Conservation (phyloP, 2,888 invertebrate genomes). For the Tachina grossa region DNA sequence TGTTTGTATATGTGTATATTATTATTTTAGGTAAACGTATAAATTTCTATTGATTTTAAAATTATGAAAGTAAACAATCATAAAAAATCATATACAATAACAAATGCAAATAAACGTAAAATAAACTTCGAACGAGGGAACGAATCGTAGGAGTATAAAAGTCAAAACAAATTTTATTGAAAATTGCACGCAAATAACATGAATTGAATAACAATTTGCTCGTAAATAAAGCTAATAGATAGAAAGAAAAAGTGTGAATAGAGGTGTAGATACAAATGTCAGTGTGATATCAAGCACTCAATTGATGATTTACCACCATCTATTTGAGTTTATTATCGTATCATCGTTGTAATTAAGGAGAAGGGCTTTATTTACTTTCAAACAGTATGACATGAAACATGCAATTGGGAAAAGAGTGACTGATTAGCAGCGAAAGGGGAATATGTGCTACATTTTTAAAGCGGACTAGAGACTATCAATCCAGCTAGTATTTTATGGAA, state of each 20-base stretch:
- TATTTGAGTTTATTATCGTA: slow-evolving; percentile 48
- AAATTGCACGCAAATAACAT: slow-evolving; percentile 70
- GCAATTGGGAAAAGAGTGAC: neutral
- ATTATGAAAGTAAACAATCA: slow-evolving; percentile 81
- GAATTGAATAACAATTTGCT: slow-evolving; percentile 67
- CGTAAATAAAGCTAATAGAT: slow-evolving; percentile 37
- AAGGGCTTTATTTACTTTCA: slow-evolving; percentile 33
- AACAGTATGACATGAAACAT: neutral
- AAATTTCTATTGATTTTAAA: slow-evolving; percentile 83
- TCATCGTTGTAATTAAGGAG: slow-evolving; percentile 52
- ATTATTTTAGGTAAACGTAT: slow-evolving; percentile 75
- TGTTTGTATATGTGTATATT: slow-evolving; percentile 31
- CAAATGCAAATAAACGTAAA: slow-evolving; percentile 44
- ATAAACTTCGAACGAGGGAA: slow-evolving; percentile 46
- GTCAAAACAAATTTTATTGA: slow-evolving; percentile 62
- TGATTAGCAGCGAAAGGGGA: neutral
- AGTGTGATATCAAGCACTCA: slow-evolving; percentile 13
- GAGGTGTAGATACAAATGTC: slow-evolving; percentile 9
- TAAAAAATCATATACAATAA: slow-evolving; percentile 37
- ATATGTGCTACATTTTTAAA: neutral
- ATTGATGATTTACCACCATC: slow-evolving; percentile 36
- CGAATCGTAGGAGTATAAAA: slow-evolving; percentile 65
- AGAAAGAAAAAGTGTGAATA: slow-evolving; percentile 5
- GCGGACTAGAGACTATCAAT: neutral
- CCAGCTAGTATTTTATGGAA: too few species aligned